Conservation (phyloP, 2,888 invertebrate genomes). For the Cataglyphis livida region DNA sequence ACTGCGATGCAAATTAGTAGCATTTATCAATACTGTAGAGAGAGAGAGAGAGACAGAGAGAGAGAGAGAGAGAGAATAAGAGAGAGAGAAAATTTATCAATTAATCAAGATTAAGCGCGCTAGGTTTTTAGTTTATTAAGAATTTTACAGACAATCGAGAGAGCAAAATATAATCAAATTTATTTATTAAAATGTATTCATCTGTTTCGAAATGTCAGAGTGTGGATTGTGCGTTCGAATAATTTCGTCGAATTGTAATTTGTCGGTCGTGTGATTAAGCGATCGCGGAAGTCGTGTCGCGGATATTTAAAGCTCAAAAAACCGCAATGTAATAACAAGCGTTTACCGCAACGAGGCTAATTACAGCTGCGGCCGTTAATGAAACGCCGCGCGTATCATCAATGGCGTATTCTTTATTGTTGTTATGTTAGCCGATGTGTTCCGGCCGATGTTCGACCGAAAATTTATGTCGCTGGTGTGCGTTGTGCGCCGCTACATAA, state of each 20-base stretch:
- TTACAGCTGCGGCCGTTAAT: neutral
- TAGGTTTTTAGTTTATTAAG: neutral
- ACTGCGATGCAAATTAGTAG: neutral
- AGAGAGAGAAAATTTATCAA: neutral
- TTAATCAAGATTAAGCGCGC: neutral
- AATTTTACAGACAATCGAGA: constrained; percentile 4
- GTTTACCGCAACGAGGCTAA: constrained; percentile 6
- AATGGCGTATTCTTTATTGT: constrained; percentile 41
- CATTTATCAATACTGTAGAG: neutral
- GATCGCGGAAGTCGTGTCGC: neutral
- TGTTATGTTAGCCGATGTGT: constrained; percentile 34
- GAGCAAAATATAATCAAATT: neutral
- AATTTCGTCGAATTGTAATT: constrained; percentile 32
- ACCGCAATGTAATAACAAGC: constrained; percentile 9
- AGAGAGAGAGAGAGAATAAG: too few species aligned
- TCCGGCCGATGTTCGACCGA: constrained; percentile 9
- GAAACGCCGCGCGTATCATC: constrained; percentile 24
- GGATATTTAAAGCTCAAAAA: constrained; percentile 10
- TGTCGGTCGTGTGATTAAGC: neutral
- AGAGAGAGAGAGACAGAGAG: neutral
- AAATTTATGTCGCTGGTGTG: constrained; percentile 51
- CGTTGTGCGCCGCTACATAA: constrained; percentile 50
- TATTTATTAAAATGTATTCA: constrained; percentile 7
- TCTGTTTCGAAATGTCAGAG: neutral
- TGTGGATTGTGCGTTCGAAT: neutral